These are phyloP conservation scores for Eilema griseolum DNA, from an alignment of 2,888 invertebrate genomes.

Conservation along the genomic window DNA sequence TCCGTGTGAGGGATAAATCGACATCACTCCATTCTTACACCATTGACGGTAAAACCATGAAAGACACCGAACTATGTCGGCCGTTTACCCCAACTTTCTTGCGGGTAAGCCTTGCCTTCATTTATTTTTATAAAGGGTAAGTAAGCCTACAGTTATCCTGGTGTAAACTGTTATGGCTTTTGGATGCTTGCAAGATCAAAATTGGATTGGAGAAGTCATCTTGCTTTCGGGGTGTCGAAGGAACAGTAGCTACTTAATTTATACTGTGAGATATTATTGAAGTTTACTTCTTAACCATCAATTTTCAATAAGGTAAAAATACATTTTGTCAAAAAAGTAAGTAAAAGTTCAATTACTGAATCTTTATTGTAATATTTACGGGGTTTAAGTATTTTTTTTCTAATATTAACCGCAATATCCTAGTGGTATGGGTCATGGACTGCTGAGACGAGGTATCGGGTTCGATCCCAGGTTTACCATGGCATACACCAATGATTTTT, in stretches of 20 bases:
- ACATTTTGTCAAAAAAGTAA: neutral
- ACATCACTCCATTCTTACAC: neutral
- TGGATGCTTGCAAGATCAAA: neutral
- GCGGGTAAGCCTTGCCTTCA: neutral
- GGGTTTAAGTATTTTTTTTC: too few species aligned
- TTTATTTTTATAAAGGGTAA: conserved; percentile 11
- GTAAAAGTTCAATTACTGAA: too few species aligned
- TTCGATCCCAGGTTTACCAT: too few species aligned
- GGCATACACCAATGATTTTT: too few species aligned
- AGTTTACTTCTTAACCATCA: neutral
- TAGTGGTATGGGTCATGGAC: too few species aligned
- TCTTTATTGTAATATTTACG: too few species aligned
- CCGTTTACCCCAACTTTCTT: conserved; percentile 1
- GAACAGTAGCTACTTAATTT: neutral
- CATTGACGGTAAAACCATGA: neutral
- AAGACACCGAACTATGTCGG: conserved; percentile 2
- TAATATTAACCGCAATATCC: too few species aligned
- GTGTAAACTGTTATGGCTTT: neutral
- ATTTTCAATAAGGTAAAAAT: neutral
- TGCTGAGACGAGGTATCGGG: too few species aligned
- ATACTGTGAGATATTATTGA: neutral
- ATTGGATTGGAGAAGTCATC: neutral
- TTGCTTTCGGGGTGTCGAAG: neutral
- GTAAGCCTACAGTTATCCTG: conserved; percentile 19
- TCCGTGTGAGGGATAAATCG: neutral